Evolutionary conservation across 1,140 invertebrate genomes (phyloP), one percentile per base, ranked within the genome.

Genomic region (Zeugodacus cucurbitae): DNA sequence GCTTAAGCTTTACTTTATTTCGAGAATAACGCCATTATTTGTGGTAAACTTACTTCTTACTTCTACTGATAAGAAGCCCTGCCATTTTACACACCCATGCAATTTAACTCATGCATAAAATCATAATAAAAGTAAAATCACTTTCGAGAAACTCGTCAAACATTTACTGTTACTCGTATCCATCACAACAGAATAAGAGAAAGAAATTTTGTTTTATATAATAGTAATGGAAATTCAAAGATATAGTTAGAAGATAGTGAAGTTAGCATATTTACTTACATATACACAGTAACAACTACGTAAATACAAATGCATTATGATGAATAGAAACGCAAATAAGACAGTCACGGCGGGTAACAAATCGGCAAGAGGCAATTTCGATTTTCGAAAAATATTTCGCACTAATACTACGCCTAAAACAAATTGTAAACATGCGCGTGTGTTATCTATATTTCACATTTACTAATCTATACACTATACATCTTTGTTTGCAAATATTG

Each of bases 331-430:
- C 41, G 44, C 41, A n/a, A 82, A 11, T 22, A 82, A 26, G 41
- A 14, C 41, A 29, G 2, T 17, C 14, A 54, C 41, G 22, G 20
- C 41, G 41, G 17, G 22, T n/a, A 82, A 82, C 41, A 48, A 82
- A 82, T n/a, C 22, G 41, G 26, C 74, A 20, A 82, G n/a, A 54
- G 74, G 41, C 2, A 48, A 82, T 82, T 82, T 82, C 74, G 74
- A 82, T 82, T 82, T 82, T 82, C 37, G 74, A 48, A 82, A 48
- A 82, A 26, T 82, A 82, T 82, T 82, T 54, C 74, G 74, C 10
- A 48, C 74, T 48, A n/a, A 82, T 41, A 48, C 74, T 3, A 82
- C 74, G n/a, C n/a, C n/a, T 11, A 82, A 82, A 82, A 5, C 34
- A 5, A 44, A 44, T 48, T 48, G 74, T 82, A 82, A 82, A 82